Conservation (phyloP, 2,113 vertebrate genomes). For the Triplophysa rosa region DNA sequence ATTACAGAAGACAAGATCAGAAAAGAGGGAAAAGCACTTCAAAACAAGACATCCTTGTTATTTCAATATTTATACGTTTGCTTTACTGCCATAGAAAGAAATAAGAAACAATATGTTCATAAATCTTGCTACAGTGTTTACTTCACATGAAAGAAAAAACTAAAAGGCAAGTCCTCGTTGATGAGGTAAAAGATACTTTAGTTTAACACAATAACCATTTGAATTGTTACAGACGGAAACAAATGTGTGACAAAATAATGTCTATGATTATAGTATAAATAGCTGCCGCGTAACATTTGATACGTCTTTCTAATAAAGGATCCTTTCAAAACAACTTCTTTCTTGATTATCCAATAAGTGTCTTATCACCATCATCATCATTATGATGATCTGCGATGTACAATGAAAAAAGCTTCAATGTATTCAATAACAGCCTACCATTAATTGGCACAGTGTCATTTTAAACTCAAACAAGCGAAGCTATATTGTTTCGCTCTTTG, state of each 20-base stretch:
- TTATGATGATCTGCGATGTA: constrained; percentile 26
- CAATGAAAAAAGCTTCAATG: constrained; percentile 18
- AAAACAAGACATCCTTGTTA: constrained; percentile 55
- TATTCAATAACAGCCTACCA: constrained; percentile 11
- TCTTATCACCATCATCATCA: constrained; percentile 24
- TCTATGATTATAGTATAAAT: constrained; percentile 51
- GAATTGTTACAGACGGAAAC: constrained; percentile 43
- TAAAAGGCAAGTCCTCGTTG: constrained; percentile 25
- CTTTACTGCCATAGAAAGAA: constrained; percentile 63
- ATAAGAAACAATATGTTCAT: constrained; percentile 63
- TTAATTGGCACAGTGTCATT: constrained; percentile 31
- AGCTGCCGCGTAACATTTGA: constrained; percentile 51
- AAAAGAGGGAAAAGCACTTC: constrained; percentile 43
- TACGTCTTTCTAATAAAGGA: constrained; percentile 33
- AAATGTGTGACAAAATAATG: constrained; percentile 43
- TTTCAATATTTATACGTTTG: constrained; percentile 58
- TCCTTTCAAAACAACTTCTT: constrained; percentile 28
- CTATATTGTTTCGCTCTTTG: constrained; percentile 17
- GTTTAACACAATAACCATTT: constrained; percentile 45
- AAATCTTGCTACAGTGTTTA: constrained; percentile 59
- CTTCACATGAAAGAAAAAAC: constrained; percentile 58
- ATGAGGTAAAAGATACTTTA: constrained; percentile 45
- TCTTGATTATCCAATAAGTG: constrained; percentile 26
- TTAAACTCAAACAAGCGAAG: constrained; percentile 1
- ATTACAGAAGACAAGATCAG: constrained; percentile 37